Conservation (phyloP, 2,888 invertebrate species). For the Masnerella sp. region DNA sequence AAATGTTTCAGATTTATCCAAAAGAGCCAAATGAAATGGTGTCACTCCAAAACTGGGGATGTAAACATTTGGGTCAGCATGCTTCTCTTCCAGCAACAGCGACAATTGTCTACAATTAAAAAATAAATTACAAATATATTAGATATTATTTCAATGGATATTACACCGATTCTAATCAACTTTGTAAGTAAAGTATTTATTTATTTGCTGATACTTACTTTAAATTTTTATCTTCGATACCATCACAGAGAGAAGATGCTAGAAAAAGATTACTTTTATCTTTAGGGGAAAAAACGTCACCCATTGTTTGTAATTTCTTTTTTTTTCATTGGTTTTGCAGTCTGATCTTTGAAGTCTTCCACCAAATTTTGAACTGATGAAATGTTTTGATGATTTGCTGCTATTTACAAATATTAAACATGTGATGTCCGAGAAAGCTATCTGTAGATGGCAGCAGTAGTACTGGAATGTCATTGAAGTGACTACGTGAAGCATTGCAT, state of each 20-base stretch:
- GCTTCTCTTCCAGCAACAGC: constrained; percentile 78
- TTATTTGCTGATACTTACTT: constrained; percentile 76
- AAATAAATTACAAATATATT: constrained; percentile 21
- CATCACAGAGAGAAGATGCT: constrained; percentile 81
- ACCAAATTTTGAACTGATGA: no score
- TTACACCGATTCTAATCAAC: background rate
- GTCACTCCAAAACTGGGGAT: constrained; percentile 85
- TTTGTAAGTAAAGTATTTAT: background rate
- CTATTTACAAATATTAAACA: no score
- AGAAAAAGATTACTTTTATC: constrained; percentile 71
- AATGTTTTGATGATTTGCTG: no score
- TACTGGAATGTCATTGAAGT: no score
- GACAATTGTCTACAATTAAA: constrained; percentile 77
- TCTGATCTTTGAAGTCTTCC: no score
- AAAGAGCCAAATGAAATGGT: constrained; percentile 87
- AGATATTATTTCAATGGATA: no score
- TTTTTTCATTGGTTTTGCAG: no score
- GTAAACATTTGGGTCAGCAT: constrained; percentile 84
- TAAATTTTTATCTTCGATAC: constrained; percentile 82
- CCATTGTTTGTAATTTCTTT: constrained; percentile 5
- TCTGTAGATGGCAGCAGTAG: no score
- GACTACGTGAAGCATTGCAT: no score
- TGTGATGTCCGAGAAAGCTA: no score
- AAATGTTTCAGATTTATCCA: constrained; percentile 83
- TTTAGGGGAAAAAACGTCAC: constrained; percentile 63